phyloP scores from a whole-genome alignment of 2,888 invertebrate genomes.

The Hartigia nigra region DNA sequence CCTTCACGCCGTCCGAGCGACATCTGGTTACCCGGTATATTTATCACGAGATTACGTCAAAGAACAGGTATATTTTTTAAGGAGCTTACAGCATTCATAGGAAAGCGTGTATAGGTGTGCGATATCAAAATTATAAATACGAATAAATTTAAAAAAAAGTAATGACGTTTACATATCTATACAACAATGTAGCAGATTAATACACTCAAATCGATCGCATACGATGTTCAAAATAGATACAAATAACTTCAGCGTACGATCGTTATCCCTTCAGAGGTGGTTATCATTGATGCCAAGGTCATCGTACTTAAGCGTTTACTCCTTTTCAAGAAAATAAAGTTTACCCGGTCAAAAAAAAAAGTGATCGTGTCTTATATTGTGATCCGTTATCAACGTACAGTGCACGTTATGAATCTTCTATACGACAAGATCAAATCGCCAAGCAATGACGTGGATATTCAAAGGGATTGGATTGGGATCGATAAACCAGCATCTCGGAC shows the following conservation, averaged over 20 bases:
- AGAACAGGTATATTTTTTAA: background rate
- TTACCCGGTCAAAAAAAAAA: background rate
- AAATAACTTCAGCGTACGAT: background rate
- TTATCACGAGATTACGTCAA: slow-evolving; percentile 28
- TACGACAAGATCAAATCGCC: background rate
- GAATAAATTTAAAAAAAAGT: no score
- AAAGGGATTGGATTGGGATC: background rate
- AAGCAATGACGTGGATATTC: background rate
- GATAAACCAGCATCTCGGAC: background rate
- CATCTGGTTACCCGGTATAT: slow-evolving; percentile 44
- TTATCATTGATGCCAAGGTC: background rate
- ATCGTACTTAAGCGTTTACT: background rate
- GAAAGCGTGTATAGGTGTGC: background rate
- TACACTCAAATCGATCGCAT: no score
- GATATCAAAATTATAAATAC: background rate
- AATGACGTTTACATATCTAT: background rate
- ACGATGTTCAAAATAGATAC: background rate
- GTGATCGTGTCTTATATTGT: background rate
- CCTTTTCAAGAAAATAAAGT: background rate
- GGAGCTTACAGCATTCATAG: background rate
- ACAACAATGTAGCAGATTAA: background rate
- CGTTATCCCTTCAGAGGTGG: background rate
- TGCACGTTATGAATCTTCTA: background rate
- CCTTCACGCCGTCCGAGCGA: slow-evolving; percentile 26
- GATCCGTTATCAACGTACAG: background rate